Conservation (phyloP, 2,797 vertebrate species). For the Diplodus puntazzo region DNA sequence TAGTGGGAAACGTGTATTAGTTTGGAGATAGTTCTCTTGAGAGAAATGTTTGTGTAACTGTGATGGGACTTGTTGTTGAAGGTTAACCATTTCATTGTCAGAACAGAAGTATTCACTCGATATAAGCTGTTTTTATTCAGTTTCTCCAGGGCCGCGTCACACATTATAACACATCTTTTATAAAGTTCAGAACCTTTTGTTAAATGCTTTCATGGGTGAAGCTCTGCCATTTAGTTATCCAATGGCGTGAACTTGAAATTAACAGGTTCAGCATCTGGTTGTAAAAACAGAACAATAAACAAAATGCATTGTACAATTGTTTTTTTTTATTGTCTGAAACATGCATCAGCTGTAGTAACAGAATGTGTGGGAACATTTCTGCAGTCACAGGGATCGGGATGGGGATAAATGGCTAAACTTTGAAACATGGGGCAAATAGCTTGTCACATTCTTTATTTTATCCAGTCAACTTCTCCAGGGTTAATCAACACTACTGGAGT, state of each 20-base stretch:
- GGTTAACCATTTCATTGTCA: constrained; percentile 16
- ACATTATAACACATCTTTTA: neutral
- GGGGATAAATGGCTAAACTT: neutral
- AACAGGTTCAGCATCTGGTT: constrained; percentile 1
- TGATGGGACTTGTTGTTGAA: constrained; percentile 15
- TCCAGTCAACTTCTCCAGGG: constrained; percentile 58
- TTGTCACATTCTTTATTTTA: constrained; percentile 29
- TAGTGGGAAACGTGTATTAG: constrained; percentile 7
- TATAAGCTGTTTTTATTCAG: constrained; percentile 18
- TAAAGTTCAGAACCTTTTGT: neutral
- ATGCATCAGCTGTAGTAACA: neutral
- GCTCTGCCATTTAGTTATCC: neutral
- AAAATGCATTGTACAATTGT: neutral
- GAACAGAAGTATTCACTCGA: constrained; percentile 7
- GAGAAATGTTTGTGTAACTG: constrained; percentile 14
- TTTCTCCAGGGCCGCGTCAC: constrained; percentile 3
- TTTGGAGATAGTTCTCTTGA: constrained; percentile 5
- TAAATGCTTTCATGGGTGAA: neutral
- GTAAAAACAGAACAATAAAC: constrained; percentile 19
- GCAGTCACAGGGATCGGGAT: neutral
- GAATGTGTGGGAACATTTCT: neutral
- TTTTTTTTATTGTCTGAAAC: constrained; percentile 38
- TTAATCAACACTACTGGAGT: constrained; percentile 32
- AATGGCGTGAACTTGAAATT: neutral
- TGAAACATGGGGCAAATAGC: neutral